Evolutionary conservation across 2,888 invertebrate genomes (phyloP).

Genomic region (Hydroisotoma schaefferi): DNA sequence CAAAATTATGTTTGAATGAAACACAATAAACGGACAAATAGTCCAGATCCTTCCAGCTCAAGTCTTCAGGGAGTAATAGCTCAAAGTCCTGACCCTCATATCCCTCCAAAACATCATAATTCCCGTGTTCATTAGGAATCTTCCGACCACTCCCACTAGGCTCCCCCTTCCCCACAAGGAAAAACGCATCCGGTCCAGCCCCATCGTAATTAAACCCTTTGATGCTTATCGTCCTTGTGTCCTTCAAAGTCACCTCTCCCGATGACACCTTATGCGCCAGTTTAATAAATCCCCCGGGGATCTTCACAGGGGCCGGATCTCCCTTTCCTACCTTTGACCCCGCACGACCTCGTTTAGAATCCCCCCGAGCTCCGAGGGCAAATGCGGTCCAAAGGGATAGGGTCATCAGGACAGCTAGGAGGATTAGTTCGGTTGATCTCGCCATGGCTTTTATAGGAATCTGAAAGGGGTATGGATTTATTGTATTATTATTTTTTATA

Average conservation of each 20-base stretch:
- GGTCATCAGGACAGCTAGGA: no score
- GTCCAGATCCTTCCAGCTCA: conserved; percentile 85
- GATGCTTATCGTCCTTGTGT: conserved; percentile 33
- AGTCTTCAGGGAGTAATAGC: conserved; percentile 75
- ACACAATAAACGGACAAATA: conserved; percentile 91
- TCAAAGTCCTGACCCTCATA: conserved; percentile 90
- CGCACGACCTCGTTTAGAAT: no score
- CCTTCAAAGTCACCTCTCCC: conserved; percentile 32
- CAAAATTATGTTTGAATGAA: conserved; percentile 83
- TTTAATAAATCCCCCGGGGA: conserved; percentile 29
- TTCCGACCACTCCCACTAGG: conserved; percentile 34
- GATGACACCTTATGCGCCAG: conserved; percentile 37
- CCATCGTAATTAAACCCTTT: conserved; percentile 36
- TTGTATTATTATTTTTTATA: no score
- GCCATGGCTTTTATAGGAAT: no score
- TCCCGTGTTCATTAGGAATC: conserved; percentile 30
- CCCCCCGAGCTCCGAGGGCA: no score
- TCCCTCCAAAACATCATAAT: conserved; percentile 68
- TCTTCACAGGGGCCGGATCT: conserved; percentile 25
- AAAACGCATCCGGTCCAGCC: conserved; percentile 40
- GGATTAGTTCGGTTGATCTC: no score
- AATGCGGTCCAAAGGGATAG: no score
- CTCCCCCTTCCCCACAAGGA: conserved; percentile 37
- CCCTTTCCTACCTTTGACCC: no score
- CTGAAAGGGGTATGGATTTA: no score